Evolutionary conservation across 2,797 vertebrate species (phyloP).

Genomic region (Sebastes aleutianus): DNA sequence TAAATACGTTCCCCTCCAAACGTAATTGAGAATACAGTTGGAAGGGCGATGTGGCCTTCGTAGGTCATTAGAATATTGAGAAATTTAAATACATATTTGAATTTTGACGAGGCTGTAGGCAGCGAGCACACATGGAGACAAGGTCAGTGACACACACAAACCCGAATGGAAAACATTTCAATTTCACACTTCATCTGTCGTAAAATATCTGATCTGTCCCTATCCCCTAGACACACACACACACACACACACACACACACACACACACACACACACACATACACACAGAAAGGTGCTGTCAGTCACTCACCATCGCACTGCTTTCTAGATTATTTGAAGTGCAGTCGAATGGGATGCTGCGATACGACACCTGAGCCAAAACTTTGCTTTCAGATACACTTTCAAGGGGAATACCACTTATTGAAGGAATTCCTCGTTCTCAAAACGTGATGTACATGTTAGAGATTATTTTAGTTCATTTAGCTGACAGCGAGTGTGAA

Average conservation of each 20-base stretch:
- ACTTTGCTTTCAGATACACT: slow-evolving; percentile 4
- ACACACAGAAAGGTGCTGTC: background rate
- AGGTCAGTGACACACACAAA: slow-evolving; percentile 49
- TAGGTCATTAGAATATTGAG: slow-evolving; percentile 39
- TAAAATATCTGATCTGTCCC: slow-evolving; percentile 39
- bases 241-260: slow-evolving; percentile 29
- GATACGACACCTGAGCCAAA: slow-evolving; percentile 61
- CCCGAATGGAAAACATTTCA: slow-evolving; percentile 63
- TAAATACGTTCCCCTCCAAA: no score
- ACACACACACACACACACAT: slow-evolving; percentile 1
- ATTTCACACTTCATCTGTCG: slow-evolving; percentile 81
- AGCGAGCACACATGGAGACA: slow-evolving; percentile 7
- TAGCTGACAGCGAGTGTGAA: background rate
- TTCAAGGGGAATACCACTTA: background rate
- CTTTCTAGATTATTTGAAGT: slow-evolving; percentile 36
- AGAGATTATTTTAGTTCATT: background rate
- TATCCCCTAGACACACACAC: slow-evolving; percentile 36
- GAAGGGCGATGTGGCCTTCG: slow-evolving; percentile 34
- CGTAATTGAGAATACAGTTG: no score
- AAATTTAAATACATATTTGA: slow-evolving; percentile 53
- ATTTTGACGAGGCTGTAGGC: slow-evolving; percentile 19
- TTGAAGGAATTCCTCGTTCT: background rate
- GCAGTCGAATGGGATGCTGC: slow-evolving; percentile 4
- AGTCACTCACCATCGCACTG: slow-evolving; percentile 55
- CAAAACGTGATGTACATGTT: background rate